These are phyloP conservation scores for Silurus glanis DNA, from an alignment of 2,113 vertebrate species.

Conservation along the genomic window DNA sequence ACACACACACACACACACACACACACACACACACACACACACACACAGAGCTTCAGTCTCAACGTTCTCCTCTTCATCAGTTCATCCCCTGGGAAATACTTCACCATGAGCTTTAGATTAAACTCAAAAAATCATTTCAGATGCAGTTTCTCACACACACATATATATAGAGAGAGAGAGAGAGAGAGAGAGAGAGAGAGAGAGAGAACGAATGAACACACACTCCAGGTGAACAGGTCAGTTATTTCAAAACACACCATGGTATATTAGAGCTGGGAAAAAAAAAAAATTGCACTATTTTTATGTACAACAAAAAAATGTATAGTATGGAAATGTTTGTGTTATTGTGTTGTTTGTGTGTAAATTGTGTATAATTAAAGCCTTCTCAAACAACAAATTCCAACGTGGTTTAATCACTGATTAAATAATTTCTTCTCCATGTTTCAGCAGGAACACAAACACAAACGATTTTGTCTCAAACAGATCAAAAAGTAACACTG, in stretches of 20 bases:
- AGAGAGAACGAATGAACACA: background rate
- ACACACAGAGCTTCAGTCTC: background rate
- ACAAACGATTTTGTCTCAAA: background rate
- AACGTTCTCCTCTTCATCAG: background rate
- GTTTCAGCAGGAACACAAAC: background rate
- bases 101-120: too few relatives aligned
- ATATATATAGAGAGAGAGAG: background rate
- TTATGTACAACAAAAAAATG: background rate
- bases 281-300: slow-evolving; percentile 1
- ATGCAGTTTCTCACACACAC: background rate
- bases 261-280: too few relatives aligned
- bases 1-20: too few relatives aligned
- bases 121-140: background rate
- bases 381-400: background rate
- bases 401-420: background rate
- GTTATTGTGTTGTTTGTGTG: background rate
- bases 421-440: background rate
- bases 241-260: background rate
- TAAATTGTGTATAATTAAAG: slow-evolving; percentile 5
- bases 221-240: background rate
- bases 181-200: background rate
- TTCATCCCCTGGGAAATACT: background rate
- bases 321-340: background rate
- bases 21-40: too few relatives aligned
- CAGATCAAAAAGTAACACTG: background rate